Conservation (phyloP, 2,113 vertebrate genomes). For the Paradoxurus hermaphroditus region DNA sequence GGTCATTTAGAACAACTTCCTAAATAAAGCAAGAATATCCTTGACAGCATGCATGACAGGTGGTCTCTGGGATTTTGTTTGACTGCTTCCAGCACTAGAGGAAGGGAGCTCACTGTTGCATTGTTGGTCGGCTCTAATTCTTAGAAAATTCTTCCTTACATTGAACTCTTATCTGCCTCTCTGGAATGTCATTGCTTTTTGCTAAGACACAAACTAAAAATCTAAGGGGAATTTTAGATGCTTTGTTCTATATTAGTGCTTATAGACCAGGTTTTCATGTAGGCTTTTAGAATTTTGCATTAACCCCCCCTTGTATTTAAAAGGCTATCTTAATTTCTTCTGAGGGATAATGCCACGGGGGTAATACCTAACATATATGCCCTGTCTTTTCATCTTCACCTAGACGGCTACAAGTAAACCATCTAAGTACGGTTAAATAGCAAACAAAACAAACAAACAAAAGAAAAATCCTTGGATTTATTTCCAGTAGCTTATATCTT, state of each 20-base stretch:
- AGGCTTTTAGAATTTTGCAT: background rate
- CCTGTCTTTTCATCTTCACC: constrained; percentile 7
- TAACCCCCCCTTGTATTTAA: background rate
- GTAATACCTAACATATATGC: background rate
- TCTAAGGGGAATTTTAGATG: background rate
- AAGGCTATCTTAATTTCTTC: constrained; percentile 43
- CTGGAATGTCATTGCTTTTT: constrained; percentile 13
- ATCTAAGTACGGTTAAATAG: background rate
- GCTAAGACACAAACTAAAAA: background rate
- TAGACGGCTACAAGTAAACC: constrained; percentile 27
- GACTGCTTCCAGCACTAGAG: background rate
- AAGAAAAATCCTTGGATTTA: background rate
- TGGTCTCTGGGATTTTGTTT: constrained; percentile 27
- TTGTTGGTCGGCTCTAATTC: constrained; percentile 33
- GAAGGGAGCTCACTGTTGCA: background rate
- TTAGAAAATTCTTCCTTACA: constrained; percentile 43
- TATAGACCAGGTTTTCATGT: background rate
- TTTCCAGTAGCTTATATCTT: constrained; percentile 9
- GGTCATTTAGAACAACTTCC: constrained; percentile 62
- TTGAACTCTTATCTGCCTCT: background rate
- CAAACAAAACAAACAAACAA: background rate
- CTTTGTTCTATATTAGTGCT: background rate
- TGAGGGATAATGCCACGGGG: constrained; percentile 34
- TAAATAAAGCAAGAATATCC: constrained; percentile 34
- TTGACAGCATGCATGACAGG: background rate